A percentile compares a stretch with the other conserved stretches of the same genome.
Evolutionary conservation across 1,140 invertebrate genomes (phyloP).

Genomic region (Apis cerana): DNA sequence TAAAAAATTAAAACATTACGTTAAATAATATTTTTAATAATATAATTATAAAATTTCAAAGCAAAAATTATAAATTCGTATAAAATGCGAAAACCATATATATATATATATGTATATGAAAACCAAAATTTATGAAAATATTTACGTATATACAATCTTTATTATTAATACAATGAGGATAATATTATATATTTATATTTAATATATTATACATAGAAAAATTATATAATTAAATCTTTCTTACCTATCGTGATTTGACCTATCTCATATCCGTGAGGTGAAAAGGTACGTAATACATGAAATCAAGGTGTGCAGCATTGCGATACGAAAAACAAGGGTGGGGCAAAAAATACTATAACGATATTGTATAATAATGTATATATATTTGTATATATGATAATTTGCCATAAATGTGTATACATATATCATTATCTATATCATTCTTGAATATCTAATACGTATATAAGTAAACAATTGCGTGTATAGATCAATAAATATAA

Average conservation of each 20-base stretch:
- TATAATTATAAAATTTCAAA: neutral
- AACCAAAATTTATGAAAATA: neutral
- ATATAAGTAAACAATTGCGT: neutral
- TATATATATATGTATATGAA: neutral
- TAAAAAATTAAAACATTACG: neutral
- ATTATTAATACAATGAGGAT: neutral
- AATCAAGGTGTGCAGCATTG: conserved; percentile 64
- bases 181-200: neutral
- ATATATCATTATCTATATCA: neutral
- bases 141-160: conserved; percentile 4
- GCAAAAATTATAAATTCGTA: neutral
- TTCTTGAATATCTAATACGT: neutral
- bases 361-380: conserved; percentile 18
- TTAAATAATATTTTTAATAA: neutral
- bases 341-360: conserved; percentile 35
- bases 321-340: conserved; percentile 45
- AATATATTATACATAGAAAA: neutral
- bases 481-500: neutral
- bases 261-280: conserved; percentile 62
- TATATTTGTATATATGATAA: conserved; percentile 8
- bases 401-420: conserved; percentile 1
- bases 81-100: neutral
- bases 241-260: conserved; percentile 59
- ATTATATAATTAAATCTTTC: conserved; percentile 11
- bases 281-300: conserved; percentile 61